phyloP scores from a whole-genome alignment of 2,113 vertebrate genomes.

The Protomyctophum bolini region DNA sequence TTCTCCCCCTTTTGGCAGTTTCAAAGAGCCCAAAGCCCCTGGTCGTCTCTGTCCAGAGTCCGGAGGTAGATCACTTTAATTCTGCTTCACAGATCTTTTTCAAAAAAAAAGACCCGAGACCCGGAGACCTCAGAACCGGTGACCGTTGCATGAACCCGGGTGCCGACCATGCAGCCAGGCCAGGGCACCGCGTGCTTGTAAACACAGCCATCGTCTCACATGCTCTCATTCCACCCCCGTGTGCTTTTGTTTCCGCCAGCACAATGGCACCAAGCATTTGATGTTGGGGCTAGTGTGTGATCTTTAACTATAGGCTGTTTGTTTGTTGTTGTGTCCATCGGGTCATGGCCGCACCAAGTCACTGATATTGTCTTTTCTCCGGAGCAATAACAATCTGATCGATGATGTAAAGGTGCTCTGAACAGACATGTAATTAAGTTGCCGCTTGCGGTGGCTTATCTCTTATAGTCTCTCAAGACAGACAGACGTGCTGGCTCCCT shows the following conservation, averaged over 20 bases:
- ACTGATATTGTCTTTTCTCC: slow-evolving; percentile 17
- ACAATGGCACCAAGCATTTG: slow-evolving; percentile 56
- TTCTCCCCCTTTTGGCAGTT: slow-evolving; percentile 26
- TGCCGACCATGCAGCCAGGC: too few relatives aligned
- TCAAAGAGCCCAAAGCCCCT: slow-evolving; percentile 46
- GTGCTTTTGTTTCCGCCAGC: slow-evolving; percentile 61
- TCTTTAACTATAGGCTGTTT: slow-evolving; percentile 28
- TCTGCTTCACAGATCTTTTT: slow-evolving; percentile 84
- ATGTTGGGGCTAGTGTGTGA: slow-evolving; percentile 43
- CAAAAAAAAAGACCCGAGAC: slow-evolving; percentile 80
- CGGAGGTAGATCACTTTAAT: slow-evolving; percentile 84
- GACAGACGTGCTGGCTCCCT: too few relatives aligned
- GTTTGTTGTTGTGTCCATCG: slow-evolving; percentile 39
- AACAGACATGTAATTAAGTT: slow-evolving; percentile 6
- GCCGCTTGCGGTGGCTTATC: slow-evolving; percentile 17
- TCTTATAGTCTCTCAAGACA: slow-evolving; percentile 10
- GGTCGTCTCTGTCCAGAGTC: slow-evolving; percentile 56
- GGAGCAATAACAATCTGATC: slow-evolving; percentile 23
- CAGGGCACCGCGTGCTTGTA: slow-evolving; percentile 60
- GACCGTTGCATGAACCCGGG: slow-evolving; percentile 78
- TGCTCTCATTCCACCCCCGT: slow-evolving; percentile 53
- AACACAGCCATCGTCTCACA: slow-evolving; percentile 74
- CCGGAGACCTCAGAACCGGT: slow-evolving; percentile 76
- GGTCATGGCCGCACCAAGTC: slow-evolving; percentile 8
- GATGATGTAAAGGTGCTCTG: slow-evolving; percentile 25